Conservation (phyloP, 2,888 invertebrate genomes). For the Heliconius cydno region DNA sequence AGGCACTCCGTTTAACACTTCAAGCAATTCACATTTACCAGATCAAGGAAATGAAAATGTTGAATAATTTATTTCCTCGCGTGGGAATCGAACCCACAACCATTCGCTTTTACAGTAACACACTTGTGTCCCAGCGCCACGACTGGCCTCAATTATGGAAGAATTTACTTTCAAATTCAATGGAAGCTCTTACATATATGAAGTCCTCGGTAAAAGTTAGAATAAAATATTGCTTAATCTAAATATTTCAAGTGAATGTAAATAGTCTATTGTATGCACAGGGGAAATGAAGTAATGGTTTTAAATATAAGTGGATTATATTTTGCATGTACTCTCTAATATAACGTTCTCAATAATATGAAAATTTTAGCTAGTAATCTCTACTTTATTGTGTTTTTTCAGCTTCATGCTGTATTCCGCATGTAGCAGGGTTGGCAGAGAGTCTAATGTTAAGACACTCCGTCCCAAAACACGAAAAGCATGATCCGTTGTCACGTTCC, state of each 20-base stretch:
- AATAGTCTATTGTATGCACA: slow-evolving; percentile 19
- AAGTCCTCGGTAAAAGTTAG: background rate
- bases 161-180: background rate
- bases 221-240: slow-evolving; percentile 2
- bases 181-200: background rate
- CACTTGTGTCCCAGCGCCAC: background rate
- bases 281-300: slow-evolving; percentile 28
- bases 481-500: too few species aligned
- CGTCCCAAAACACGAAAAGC: too few species aligned
- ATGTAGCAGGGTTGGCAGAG: too few species aligned
- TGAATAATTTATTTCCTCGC: background rate
- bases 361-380: background rate
- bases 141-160: background rate
- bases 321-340: background rate
- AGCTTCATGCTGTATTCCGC: too few species aligned
- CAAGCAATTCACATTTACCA: too few species aligned
- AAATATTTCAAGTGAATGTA: background rate
- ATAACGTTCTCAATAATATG: slow-evolving; percentile 1
- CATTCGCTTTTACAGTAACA: background rate
- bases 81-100: background rate
- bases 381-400: too few species aligned
- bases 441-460: too few species aligned
- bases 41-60: background rate
- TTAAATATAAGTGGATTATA: slow-evolving; percentile 19
- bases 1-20: too few species aligned